Percentiles rank a stretch among this genome's conserved stretches.
phyloP scores from a whole-genome alignment of 2,113 vertebrate species.

The Nothobranchius furzeri region DNA sequence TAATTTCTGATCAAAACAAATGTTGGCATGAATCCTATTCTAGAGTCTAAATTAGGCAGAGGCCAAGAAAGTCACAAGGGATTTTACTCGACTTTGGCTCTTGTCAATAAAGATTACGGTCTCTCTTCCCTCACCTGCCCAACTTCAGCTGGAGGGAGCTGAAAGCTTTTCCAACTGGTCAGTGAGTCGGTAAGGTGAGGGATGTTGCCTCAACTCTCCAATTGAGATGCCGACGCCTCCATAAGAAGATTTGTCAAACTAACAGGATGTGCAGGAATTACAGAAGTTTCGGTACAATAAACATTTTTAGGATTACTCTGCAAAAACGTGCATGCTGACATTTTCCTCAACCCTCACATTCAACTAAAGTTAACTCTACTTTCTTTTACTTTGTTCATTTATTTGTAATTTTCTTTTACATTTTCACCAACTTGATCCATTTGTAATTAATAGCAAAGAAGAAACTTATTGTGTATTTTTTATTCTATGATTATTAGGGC shows the following conservation, averaged over 20 bases:
- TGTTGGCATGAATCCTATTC: conserved; percentile 38
- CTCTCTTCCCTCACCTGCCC: conserved; percentile 41
- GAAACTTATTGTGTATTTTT: no score
- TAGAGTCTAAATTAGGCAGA: conserved; percentile 35
- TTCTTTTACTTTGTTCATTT: neutral
- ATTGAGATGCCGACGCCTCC: conserved; percentile 24
- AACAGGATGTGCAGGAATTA: conserved; percentile 28
- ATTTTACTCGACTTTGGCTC: conserved; percentile 51
- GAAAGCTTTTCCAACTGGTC: conserved; percentile 23
- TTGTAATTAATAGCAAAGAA: neutral
- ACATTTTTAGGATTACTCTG: conserved; percentile 12
- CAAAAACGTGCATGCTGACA: neutral
- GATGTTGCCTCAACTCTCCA: conserved; percentile 26
- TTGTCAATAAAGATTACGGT: conserved; percentile 62
- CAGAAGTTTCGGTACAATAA: conserved; percentile 13
- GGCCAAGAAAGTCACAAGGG: conserved; percentile 36
- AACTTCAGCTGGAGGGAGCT: conserved; percentile 42
- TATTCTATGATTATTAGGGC: no score
- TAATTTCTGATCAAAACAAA: conserved; percentile 51
- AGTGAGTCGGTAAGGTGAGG: conserved; percentile 33
- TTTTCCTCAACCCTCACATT: no score
- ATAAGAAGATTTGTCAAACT: conserved; percentile 32
- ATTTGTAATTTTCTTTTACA: neutral
- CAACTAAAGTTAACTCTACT: no score
- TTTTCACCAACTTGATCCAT: neutral